A percentile compares a stretch with the other conserved stretches of the same genome.
phyloP scores from a whole-genome alignment of 2,888 invertebrate genomes.

The Chorisops tibialis region DNA sequence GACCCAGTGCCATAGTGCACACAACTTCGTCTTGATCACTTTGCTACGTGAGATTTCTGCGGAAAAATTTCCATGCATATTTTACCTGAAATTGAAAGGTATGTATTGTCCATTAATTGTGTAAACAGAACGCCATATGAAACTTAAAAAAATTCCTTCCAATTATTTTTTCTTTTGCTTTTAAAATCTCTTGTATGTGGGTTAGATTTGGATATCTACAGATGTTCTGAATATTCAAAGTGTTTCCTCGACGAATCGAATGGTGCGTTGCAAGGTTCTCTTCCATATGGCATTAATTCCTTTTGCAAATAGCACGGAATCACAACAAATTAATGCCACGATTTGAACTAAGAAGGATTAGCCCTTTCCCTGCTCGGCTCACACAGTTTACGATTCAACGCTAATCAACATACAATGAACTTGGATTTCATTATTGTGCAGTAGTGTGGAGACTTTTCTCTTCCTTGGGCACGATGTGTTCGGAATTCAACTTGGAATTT shows the following conservation, averaged over 20 bases:
- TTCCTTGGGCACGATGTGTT: no score
- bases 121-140: neutral
- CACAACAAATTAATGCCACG: constrained; percentile 27
- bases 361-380: constrained; percentile 14
- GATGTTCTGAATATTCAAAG: no score
- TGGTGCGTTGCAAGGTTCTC: neutral
- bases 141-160: no score
- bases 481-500: constrained; percentile 12
- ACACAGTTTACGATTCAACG: constrained; percentile 11
- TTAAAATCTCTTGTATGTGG: no score
- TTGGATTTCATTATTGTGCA: constrained; percentile 6
- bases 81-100: neutral
- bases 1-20: neutral
- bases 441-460: no score
- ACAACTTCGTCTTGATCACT: neutral
- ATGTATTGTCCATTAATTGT: neutral
- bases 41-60: constrained; percentile 19
- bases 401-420: constrained; percentile 23
- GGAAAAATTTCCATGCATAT: neutral
- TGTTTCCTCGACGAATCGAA: no score
- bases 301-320: constrained; percentile 17
- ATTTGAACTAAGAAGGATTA: constrained; percentile 28
- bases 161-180: no score
- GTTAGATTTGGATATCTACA: no score
- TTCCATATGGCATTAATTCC: constrained; percentile 26